Base-by-base conservation (phyloP, 2,888 invertebrate species). In the Teleogryllus oceanicus region DNA sequence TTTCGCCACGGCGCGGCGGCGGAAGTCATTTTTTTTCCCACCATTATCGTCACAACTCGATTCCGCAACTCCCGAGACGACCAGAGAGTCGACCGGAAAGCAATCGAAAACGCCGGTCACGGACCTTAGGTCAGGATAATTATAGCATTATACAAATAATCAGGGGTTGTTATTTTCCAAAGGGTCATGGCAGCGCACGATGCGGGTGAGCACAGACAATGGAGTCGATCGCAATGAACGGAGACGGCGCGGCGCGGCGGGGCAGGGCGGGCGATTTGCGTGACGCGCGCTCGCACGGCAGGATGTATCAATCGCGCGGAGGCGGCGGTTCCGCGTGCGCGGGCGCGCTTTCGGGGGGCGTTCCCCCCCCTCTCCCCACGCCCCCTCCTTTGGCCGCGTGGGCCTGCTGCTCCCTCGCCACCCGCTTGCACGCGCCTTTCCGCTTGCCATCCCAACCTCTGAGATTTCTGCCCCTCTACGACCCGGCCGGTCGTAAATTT, bases 21-120 rank as follows among this genome's bases (percentile, higher is more conserved):
- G 62, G 62, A 62, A 62, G n/a, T 62, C 62, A 62, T 62, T 62
- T 62, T 62, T 37, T 62, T 62, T 62, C 16, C 62, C 62, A 62
- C 62, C 16, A 62, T 62, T 62, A 62, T 62, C 62, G 62, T 62
- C 62, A 10, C 62, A 62, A 62, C 62, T 62, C 62, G n/a, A 62
- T 62, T 62, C 62, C n/a, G n/a, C 62, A 62, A 62, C 62, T 62
- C 16, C 62, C 16, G 62, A 62, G 62, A 62, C 62, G 13, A 13
- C 12, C 4, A 16, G n/a, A 8, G n/a, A 62, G 16, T 13, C 13
- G n/a, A 62, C 62, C 62, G 62, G 62, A 62, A 62, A 12, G 62
- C 62, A 62, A 62, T 62, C 62, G 62, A 62, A 62, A 62, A 62
- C 62, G 62, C 62, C 62, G 16, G 62, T 62, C 62, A 62, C n/a